These are phyloP conservation scores for Polyommatus iphigenia DNA, from an alignment of 2,888 invertebrate species.

Conservation along the genomic window DNA sequence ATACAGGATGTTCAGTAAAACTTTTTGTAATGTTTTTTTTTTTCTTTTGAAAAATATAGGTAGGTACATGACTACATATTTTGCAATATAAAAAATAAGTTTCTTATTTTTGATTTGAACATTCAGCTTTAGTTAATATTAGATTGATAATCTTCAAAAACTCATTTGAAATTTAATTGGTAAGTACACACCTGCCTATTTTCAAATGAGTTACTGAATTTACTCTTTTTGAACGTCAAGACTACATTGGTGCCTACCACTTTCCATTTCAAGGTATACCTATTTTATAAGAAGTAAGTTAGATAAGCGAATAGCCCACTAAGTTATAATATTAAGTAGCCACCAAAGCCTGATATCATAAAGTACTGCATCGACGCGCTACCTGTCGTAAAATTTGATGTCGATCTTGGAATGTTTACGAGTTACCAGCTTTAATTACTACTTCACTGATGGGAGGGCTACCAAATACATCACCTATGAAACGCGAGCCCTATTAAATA, in stretches of 20 bases:
- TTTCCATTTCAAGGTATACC: too few species aligned
- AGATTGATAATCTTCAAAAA: too few species aligned
- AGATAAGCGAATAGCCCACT: neutral
- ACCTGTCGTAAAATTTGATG: slow-evolving; percentile 24
- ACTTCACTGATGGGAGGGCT: neutral
- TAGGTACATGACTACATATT: too few species aligned
- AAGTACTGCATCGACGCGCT: slow-evolving; percentile 6
- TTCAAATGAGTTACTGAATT: too few species aligned
- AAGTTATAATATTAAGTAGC: neutral
- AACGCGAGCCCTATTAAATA: neutral
- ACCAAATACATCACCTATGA: slow-evolving; percentile 20
- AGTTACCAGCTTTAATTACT: slow-evolving; percentile 28
- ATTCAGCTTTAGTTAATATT: neutral
- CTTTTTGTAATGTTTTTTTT: neutral
- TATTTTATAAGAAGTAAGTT: neutral
- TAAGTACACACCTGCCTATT: too few species aligned
- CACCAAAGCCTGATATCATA: slow-evolving; percentile 3
- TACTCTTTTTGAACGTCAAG: too few species aligned
- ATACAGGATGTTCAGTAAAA: slow-evolving; percentile 41
- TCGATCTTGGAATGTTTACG: slow-evolving; percentile 8
- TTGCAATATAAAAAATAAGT: too few species aligned
- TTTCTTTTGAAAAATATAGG: neutral
- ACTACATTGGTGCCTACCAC: too few species aligned
- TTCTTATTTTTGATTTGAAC: neutral
- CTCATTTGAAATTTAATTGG: too few species aligned